Evolutionary conservation across 1,140 invertebrate genomes (phyloP), one percentile per base, ranked within the genome.

Genomic region (Vanessa atalanta): DNA sequence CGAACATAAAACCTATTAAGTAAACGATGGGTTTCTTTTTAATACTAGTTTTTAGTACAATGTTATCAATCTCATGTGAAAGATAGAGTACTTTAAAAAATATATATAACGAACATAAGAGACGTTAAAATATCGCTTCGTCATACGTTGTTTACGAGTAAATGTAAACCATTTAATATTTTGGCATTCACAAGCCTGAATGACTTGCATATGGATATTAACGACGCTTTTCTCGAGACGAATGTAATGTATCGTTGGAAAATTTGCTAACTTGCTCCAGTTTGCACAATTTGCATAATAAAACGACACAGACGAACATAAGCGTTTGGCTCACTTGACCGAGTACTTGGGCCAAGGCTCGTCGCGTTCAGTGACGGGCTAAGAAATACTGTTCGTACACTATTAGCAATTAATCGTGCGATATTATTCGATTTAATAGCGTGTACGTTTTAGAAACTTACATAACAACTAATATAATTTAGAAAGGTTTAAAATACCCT

Each of bases 241-340:
- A 61, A 15, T 64, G 37, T 50, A 31, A 51, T 50, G 47, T 48
- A 26, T 50, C 47, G 57, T 64, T 51, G 60, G 55, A 64, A 50
- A 71, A 64, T 64, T 51, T 64, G 57, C 57, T 61, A 61, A 61
- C 57, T 61, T 61, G 16, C 55, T 61, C 57, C 47, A 70, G 23
- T 63, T 63, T 53, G 57, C 12, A 15, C 68, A 71, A 57, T 64
- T 71, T 71, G 48, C 69, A 71, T 71, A 71, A 70, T 70, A 70
- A 63, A 64, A 16, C 69, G 57, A 71, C 60, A 71, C 23, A 71
- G 60, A 50, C 69, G 64, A 71, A 70, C 68, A 63, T 70, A 63
- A 63, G 48, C 57, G 43, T 63, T 70, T 70, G 55, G 57, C 68
- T 53, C 68, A 23, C 37, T 70, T 63, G 68, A 70, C 68, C 31